Percentiles rank a stretch among this genome's conserved stretches.
Evolutionary conservation across 1,140 invertebrate genomes (phyloP).

Genomic region (Diachasmimorpha longicaudata): DNA sequence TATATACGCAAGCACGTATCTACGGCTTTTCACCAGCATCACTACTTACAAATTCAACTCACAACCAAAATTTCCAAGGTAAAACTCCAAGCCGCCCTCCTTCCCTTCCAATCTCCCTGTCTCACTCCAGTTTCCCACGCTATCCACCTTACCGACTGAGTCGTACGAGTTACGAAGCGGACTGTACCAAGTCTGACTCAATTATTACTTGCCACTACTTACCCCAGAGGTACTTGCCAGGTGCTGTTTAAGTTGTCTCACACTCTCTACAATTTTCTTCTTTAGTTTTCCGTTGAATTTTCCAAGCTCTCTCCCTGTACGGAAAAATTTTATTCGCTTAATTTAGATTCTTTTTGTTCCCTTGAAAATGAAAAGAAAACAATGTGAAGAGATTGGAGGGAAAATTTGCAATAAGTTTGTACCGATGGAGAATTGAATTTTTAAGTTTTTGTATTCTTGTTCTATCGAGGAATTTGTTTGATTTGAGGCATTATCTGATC

Average conservation of each 20-base stretch:
- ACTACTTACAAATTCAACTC: neutral
- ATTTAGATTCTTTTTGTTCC: neutral
- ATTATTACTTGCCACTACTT: slow-evolving; percentile 8
- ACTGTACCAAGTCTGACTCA: slow-evolving; percentile 4
- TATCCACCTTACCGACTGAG: neutral
- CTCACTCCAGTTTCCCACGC: neutral
- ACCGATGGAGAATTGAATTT: neutral
- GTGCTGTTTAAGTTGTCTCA: slow-evolving; percentile 10
- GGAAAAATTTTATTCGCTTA: neutral
- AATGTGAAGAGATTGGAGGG: neutral
- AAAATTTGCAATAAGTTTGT: neutral
- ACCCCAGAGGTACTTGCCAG: neutral
- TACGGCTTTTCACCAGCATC: neutral
- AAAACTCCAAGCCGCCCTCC: neutral
- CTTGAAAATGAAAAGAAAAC: neutral
- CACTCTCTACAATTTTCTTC: neutral
- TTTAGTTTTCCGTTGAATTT: neutral
- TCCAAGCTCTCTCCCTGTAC: neutral
- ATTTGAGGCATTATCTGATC: too few relatives aligned
- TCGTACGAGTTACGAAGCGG: neutral
- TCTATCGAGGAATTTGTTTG: too few relatives aligned
- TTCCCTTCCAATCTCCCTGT: neutral
- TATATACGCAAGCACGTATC: slow-evolving; percentile 7
- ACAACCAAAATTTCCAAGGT: neutral
- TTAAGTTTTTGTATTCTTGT: neutral